phyloP scores from a whole-genome alignment of 2,113 vertebrate genomes.

The Daubentonia madagascariensis region DNA sequence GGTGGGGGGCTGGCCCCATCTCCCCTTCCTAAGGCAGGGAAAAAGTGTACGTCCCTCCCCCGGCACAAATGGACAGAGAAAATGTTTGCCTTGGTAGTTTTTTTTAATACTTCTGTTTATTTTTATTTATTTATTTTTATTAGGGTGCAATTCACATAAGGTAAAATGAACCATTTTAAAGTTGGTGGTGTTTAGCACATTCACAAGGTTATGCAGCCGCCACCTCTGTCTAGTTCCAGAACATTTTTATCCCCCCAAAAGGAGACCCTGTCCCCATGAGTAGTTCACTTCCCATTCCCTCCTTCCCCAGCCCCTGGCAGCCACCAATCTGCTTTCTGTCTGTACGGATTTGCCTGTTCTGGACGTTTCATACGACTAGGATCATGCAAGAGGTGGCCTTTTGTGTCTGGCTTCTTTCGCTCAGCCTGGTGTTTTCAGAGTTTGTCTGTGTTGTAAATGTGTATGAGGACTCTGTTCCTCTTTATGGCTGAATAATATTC shows the following conservation, averaged over 20 bases:
- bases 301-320: neutral
- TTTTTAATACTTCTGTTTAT: neutral
- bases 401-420: neutral
- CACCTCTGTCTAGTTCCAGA: neutral
- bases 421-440: accelerated
- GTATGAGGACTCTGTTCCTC: accelerated
- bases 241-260: neutral
- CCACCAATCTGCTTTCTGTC: neutral
- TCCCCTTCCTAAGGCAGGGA: constrained; percentile 17
- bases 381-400: neutral
- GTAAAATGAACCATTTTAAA: neutral
- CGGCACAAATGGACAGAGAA: constrained; percentile 47
- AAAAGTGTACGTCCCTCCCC: constrained; percentile 48
- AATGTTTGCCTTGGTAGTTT: neutral
- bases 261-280: neutral
- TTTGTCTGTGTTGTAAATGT: accelerated
- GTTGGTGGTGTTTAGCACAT: neutral
- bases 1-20: constrained; percentile 56
- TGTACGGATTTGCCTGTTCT: neutral
- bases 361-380: neutral
- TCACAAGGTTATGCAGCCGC: neutral
- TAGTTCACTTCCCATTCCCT: no score
- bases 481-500: neutral
- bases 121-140: constrained; percentile 42
- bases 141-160: neutral